Evolutionary conservation across 2,888 invertebrate species (phyloP).

Genomic region (Amitus sp.): DNA sequence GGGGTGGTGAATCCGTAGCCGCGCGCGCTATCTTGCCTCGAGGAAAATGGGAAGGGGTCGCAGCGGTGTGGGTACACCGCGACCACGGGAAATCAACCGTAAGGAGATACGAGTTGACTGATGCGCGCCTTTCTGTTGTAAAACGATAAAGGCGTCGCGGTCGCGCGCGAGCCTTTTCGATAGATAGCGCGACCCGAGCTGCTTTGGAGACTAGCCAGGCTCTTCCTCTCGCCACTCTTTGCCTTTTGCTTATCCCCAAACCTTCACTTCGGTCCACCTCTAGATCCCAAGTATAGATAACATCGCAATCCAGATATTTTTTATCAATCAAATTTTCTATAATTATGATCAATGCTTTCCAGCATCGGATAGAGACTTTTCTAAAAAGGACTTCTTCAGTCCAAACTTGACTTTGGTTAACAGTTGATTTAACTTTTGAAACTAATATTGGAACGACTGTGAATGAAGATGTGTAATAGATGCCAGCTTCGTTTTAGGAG

Average conservation of each 20-base stretch:
- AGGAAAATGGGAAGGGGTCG: slow-evolving; percentile 26
- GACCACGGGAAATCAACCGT: slow-evolving; percentile 67
- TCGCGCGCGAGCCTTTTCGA: slow-evolving; percentile 63
- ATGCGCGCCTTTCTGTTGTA: slow-evolving; percentile 67
- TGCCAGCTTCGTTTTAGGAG: too few relatives aligned
- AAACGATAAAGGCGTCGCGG: slow-evolving; percentile 66
- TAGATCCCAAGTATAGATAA: too few relatives aligned
- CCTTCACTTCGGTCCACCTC: neutral
- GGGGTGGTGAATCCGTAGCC: slow-evolving; percentile 48
- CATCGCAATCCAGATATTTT: too few relatives aligned
- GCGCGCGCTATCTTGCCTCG: slow-evolving; percentile 40
- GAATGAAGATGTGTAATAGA: too few relatives aligned
- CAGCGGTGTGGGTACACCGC: slow-evolving; percentile 48
- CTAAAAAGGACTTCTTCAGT: too few relatives aligned
- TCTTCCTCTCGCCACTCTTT: slow-evolving; percentile 48
- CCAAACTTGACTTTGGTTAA: too few relatives aligned
- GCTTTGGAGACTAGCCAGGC: slow-evolving; percentile 1
- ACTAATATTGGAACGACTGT: too few relatives aligned
- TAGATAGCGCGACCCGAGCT: slow-evolving; percentile 39
- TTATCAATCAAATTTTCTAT: too few relatives aligned
- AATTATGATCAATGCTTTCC: too few relatives aligned
- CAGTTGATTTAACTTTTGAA: too few relatives aligned
- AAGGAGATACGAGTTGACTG: slow-evolving; percentile 66
- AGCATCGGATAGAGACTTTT: too few relatives aligned
- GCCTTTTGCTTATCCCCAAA: slow-evolving; percentile 52